A percentile compares a stretch with the other conserved stretches of the same genome.
Evolutionary conservation across 2,888 invertebrate species (phyloP).

Genomic region (Anorthoa munda): DNA sequence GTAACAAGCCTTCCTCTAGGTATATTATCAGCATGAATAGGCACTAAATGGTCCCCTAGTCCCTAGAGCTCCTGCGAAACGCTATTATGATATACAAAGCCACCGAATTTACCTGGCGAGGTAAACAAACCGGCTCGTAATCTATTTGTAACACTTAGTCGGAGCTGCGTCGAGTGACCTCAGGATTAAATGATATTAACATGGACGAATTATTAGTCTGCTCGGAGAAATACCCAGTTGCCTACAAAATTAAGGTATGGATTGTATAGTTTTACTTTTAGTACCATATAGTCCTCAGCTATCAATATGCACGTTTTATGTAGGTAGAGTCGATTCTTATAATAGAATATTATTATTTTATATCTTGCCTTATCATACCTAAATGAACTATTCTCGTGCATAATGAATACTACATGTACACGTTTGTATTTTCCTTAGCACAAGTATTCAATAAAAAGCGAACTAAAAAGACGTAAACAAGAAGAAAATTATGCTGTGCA

Average conservation of each 20-base stretch:
- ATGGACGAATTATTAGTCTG: constrained; percentile 10
- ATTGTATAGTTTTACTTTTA: too few relatives aligned
- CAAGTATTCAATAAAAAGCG: too few relatives aligned
- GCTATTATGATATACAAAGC: constrained; percentile 39
- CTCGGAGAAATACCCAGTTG: constrained; percentile 1
- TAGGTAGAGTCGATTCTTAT: too few relatives aligned
- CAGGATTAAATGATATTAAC: constrained; percentile 61
- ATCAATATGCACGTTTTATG: too few relatives aligned
- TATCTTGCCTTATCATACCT: too few relatives aligned
- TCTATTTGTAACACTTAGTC: constrained; percentile 66
- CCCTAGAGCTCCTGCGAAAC: constrained; percentile 13
- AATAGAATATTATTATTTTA: too few relatives aligned
- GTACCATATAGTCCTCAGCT: too few relatives aligned
- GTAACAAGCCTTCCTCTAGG: neutral
- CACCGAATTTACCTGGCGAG: constrained; percentile 39
- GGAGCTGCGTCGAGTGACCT: constrained; percentile 48
- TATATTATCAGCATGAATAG: constrained; percentile 9
- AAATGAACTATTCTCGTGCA: too few relatives aligned
- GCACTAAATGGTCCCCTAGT: constrained; percentile 18
- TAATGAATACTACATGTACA: too few relatives aligned
- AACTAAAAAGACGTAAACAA: too few relatives aligned
- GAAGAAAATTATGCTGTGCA: too few relatives aligned
- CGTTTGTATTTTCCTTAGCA: too few relatives aligned
- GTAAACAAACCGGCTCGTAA: constrained; percentile 65
- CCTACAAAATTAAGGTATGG: neutral